These are phyloP conservation scores for Cyprinodon tularosa DNA, from an alignment of 2,113 vertebrate genomes.

Conservation along the genomic window DNA sequence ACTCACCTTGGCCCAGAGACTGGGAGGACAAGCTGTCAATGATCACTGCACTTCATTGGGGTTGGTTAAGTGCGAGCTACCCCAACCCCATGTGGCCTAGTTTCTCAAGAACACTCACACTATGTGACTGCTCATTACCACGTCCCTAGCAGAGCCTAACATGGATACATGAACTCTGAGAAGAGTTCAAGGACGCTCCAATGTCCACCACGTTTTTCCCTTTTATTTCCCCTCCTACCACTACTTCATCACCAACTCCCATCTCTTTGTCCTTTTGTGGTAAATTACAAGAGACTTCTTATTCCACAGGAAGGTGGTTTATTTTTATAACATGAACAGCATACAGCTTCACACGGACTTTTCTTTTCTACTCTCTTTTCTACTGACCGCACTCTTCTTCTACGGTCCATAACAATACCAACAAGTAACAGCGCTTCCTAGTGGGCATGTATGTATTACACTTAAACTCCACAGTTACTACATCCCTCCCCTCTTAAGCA, in stretches of 20 bases:
- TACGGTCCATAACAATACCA: too few relatives aligned
- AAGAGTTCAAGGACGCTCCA: constrained; percentile 70
- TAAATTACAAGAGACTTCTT: too few relatives aligned
- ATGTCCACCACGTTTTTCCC: constrained; percentile 33
- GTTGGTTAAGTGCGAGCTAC: constrained; percentile 8
- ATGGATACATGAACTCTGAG: constrained; percentile 58
- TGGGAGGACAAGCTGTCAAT: constrained; percentile 35
- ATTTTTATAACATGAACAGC: too few relatives aligned
- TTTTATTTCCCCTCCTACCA: constrained; percentile 30
- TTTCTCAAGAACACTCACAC: constrained; percentile 65
- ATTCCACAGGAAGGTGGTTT: too few relatives aligned
- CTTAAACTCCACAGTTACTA: too few relatives aligned
- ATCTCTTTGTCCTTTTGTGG: constrained; percentile 34
- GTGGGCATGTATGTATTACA: too few relatives aligned
- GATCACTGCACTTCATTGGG: constrained; percentile 19
- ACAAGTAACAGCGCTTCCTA: too few relatives aligned
- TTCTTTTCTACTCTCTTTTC: too few relatives aligned
- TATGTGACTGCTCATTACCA: constrained; percentile 70
- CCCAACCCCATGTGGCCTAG: constrained; percentile 51
- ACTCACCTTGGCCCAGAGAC: constrained; percentile 55
- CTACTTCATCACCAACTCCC: constrained; percentile 24
- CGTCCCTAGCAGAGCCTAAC: constrained; percentile 50
- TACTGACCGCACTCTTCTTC: too few relatives aligned
- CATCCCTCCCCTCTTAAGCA: too few relatives aligned
- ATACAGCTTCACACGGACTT: too few relatives aligned